Base-by-base conservation (phyloP, 2,888 invertebrate genomes). In the Leistus spinibarbis region DNA sequence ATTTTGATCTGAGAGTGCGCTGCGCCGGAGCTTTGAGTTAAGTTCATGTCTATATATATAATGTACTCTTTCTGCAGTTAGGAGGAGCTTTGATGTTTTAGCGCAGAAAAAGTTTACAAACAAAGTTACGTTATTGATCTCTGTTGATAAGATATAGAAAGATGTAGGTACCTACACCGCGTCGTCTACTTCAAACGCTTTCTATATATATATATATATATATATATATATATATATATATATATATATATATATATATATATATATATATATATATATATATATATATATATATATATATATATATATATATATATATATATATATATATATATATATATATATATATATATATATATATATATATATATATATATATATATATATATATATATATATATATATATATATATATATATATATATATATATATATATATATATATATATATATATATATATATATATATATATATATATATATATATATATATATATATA, bases 51-150 rank as follows among this genome's bases (percentile, higher is more conserved):
- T n/a, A n/a, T n/a, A n/a, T n/a, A n/a, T n/a, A n/a, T n/a, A n/a
- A 72, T 66, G 72, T 72, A 56, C 72, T 66, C 64, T 24, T 16
- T 40, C 40, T 40, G 7, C 40, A 13, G 40, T 40, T 40, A 40
- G 40, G 57, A 73, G 73, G 57, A 73, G 73, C 73, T 73, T 73
- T 73, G 73, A 73, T 73, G 73, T 73, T 73, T 73, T 73, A 73
- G 62, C 73, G 64, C 73, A 60, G 62, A 73, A 73, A 73, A 73
- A 73, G 67, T 73, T 73, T 73, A 73, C 73, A 73, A 73, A 73
- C 67, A 73, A 66, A 73, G 73, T 73, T 73, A 73, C 67, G 62
- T 24, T 73, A 73, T 73, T 73, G 73, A 73, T 73, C 73, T 73
- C 62, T 67, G 72, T 60, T 73, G 67, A 67, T 66, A 65, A 57